Conservation (phyloP, 1,140 invertebrate species). For the Zelostemma sp. region DNA sequence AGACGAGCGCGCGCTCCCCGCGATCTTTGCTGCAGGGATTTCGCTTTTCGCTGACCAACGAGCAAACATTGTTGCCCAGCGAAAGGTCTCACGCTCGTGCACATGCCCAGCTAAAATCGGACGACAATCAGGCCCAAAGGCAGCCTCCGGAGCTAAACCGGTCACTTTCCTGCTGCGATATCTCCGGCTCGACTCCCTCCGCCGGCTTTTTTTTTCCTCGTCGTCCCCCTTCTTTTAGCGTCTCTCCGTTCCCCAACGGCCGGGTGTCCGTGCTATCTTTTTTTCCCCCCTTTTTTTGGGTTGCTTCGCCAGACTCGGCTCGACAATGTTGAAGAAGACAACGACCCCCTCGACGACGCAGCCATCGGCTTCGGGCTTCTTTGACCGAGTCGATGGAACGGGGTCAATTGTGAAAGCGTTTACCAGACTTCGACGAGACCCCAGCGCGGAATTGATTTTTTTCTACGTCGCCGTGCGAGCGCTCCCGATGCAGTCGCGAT, state of each 20-base stretch:
- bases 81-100: conserved; percentile 62
- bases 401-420: conserved; percentile 56
- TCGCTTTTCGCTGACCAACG: conserved; percentile 53
- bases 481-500: conserved; percentile 14
- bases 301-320: conserved; percentile 29
- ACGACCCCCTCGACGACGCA: conserved; percentile 22
- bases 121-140: conserved; percentile 12
- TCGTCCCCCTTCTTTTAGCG: conserved; percentile 13
- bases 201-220: conserved; percentile 7
- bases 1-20: conserved; percentile 10
- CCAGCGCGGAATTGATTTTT: conserved; percentile 46
- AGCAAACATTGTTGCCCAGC: conserved; percentile 62
- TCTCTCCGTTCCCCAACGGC: background rate
- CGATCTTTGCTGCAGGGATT: conserved; percentile 13
- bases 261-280: background rate
- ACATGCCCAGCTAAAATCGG: conserved; percentile 18
- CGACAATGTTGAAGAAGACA: conserved; percentile 20
- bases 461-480: conserved; percentile 16
- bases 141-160: conserved; percentile 43
- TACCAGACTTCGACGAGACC: conserved; percentile 12
- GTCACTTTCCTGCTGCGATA: conserved; percentile 59
- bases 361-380: conserved; percentile 24
- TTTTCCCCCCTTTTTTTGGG: background rate
- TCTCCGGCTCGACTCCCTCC: conserved; percentile 39
- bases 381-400: conserved; percentile 45